Evolutionary conservation across 2,797 vertebrate genomes (phyloP).

Genomic region (Vultur gryphus): DNA sequence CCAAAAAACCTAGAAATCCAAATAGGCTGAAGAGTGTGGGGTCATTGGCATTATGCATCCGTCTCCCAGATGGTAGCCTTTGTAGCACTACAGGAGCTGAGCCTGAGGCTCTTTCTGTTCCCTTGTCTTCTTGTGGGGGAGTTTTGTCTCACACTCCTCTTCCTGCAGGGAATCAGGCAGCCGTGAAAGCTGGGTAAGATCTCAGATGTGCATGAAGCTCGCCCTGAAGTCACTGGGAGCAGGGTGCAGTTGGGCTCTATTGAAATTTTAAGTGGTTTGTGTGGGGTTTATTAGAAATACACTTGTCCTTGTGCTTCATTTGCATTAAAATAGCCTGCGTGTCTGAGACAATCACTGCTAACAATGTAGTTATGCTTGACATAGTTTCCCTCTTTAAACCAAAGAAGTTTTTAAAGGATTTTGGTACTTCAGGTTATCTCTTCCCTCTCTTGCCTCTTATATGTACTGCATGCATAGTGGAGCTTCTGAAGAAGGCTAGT

Average conservation of each 20-base stretch:
- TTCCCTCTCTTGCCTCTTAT: neutral
- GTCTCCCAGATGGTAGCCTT: neutral
- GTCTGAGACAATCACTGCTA: neutral
- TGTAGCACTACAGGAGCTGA: neutral
- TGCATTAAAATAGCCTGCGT: neutral
- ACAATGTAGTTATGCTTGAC: neutral
- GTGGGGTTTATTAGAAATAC: neutral
- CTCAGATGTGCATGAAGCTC: neutral
- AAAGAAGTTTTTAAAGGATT: neutral
- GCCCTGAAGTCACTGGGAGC: neutral
- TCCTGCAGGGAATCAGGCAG: neutral
- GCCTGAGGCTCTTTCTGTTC: neutral
- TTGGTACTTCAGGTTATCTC: neutral
- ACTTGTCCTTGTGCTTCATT: neutral
- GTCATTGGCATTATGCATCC: neutral
- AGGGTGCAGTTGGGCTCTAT: neutral
- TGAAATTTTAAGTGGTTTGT: neutral
- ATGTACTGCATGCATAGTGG: fast-evolving
- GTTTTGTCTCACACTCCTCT: neutral
- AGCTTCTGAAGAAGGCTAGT: neutral
- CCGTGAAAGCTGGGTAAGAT: neutral
- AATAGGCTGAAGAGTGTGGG: neutral
- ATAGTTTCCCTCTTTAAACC: neutral
- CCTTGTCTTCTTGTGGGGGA: neutral
- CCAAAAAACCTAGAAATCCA: neutral